Evolutionary conservation across 2,888 invertebrate genomes (phyloP).

Genomic region (Octonoba sinensis): DNA sequence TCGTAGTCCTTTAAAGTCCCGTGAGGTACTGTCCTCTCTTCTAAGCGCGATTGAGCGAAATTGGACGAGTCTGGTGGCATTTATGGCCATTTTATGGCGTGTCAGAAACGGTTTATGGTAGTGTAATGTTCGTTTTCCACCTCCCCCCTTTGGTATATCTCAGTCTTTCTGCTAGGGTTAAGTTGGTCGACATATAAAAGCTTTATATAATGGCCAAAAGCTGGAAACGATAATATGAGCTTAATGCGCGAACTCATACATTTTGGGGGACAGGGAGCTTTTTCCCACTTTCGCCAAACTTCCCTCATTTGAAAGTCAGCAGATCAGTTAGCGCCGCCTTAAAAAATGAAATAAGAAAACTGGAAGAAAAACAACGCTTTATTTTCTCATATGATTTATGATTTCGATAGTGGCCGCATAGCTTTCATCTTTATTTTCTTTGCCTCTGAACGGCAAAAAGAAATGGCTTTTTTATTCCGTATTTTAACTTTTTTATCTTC

Average conservation of each 20-base stretch:
- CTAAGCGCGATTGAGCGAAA: conserved; percentile 54
- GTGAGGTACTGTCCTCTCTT: conserved; percentile 48
- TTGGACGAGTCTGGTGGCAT: conserved; percentile 63
- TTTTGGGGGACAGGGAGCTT: conserved; percentile 22
- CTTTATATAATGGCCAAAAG: conserved; percentile 64
- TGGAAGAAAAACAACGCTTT: conserved; percentile 29
- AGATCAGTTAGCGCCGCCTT: conserved; percentile 44
- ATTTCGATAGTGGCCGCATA: conserved; percentile 27
- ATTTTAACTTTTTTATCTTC: background rate
- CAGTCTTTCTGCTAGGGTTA: conserved; percentile 50
- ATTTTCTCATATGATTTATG: conserved; percentile 49
- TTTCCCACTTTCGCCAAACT: conserved; percentile 36
- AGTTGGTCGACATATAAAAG: conserved; percentile 62
- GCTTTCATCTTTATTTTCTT: conserved; percentile 44
- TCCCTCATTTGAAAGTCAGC: conserved; percentile 60
- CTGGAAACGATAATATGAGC: conserved; percentile 63
- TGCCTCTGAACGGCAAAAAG: background rate
- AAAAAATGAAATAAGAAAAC: conserved; percentile 35
- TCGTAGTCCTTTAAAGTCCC: conserved; percentile 47
- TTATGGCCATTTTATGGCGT: conserved; percentile 63
- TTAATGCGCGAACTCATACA: conserved; percentile 56
- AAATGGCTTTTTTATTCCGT: conserved; percentile 6
- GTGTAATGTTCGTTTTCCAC: conserved; percentile 60
- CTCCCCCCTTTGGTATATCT: conserved; percentile 36
- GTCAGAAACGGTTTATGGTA: conserved; percentile 63